These are phyloP conservation scores for Lepus timidus DNA, from an alignment of 2,113 vertebrate genomes.

Conservation along the genomic window DNA sequence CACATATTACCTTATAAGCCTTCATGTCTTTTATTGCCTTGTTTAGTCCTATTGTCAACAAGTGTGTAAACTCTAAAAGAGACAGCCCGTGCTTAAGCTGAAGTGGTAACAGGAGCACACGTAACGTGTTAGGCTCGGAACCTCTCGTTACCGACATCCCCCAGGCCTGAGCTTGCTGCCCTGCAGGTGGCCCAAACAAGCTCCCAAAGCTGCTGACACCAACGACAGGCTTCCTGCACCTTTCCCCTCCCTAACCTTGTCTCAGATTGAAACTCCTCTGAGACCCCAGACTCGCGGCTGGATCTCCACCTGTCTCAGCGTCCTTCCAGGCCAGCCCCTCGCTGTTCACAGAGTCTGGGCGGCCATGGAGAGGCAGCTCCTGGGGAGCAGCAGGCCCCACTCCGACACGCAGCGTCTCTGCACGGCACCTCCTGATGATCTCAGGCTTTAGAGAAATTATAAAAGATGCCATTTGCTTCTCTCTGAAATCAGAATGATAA, in stretches of 20 bases:
- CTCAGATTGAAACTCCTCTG: not conserved
- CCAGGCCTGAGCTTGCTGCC: not conserved
- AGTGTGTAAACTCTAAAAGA: constrained; percentile 22
- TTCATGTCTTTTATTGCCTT: not conserved
- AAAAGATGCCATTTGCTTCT: constrained; percentile 75
- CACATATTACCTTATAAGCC: not conserved
- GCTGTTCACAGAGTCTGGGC: constrained; percentile 15
- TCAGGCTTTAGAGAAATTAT: constrained; percentile 78
- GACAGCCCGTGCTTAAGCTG: not conserved
- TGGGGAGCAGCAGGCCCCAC: constrained; percentile 51
- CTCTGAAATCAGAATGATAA: constrained; percentile 79
- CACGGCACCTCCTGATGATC: not conserved
- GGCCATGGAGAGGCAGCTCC: not conserved
- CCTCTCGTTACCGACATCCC: not conserved
- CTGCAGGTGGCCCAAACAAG: accelerated
- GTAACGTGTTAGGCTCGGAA: not conserved
- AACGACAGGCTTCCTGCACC: not conserved
- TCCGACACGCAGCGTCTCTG: constrained; percentile 58
- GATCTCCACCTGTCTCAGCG: constrained; percentile 25
- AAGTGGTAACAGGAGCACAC: not conserved
- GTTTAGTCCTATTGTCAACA: not conserved
- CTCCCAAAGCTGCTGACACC: not conserved
- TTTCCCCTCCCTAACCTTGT: not conserved
- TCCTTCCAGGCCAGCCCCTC: not conserved
- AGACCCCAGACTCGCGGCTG: not conserved